Percentiles rank a stretch among this genome's conserved stretches.
Evolutionary conservation across 2,113 vertebrate species (phyloP).

Genomic region (Picathartes gymnocephalus): DNA sequence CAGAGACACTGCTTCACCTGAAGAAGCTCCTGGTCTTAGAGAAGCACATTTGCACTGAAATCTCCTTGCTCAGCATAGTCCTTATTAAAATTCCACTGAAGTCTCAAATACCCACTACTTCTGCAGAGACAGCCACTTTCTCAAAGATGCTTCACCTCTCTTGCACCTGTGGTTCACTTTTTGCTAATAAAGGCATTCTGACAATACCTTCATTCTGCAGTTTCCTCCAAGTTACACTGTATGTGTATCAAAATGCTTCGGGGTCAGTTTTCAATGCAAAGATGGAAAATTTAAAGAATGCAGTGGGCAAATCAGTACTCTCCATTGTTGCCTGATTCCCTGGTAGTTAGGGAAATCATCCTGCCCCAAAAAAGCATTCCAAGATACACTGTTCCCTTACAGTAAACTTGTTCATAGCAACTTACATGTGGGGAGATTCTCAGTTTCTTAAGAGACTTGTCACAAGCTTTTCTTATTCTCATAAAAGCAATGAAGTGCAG

Average conservation of each 20-base stretch:
- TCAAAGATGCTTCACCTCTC: background rate
- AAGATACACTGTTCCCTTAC: background rate
- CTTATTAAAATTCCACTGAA: background rate
- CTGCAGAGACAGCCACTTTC: background rate
- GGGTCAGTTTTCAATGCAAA: background rate
- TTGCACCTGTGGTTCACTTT: background rate
- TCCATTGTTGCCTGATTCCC: background rate
- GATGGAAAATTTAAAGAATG: background rate
- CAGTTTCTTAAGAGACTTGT: background rate
- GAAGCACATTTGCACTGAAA: background rate
- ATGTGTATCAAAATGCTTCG: background rate
- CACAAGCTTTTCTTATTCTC: background rate
- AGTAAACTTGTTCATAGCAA: background rate
- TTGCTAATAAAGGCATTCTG: background rate
- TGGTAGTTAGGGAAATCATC: background rate
- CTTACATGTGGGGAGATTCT: background rate
- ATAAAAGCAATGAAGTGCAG: background rate
- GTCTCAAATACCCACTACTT: background rate
- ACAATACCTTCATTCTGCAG: background rate
- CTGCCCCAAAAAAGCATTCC: background rate
- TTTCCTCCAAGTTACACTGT: background rate
- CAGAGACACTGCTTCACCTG: background rate
- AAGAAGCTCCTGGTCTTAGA: background rate
- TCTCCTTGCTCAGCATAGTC: background rate
- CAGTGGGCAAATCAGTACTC: background rate